phyloP scores from a whole-genome alignment of 2,888 invertebrate species.

The Apotomis capreana region DNA sequence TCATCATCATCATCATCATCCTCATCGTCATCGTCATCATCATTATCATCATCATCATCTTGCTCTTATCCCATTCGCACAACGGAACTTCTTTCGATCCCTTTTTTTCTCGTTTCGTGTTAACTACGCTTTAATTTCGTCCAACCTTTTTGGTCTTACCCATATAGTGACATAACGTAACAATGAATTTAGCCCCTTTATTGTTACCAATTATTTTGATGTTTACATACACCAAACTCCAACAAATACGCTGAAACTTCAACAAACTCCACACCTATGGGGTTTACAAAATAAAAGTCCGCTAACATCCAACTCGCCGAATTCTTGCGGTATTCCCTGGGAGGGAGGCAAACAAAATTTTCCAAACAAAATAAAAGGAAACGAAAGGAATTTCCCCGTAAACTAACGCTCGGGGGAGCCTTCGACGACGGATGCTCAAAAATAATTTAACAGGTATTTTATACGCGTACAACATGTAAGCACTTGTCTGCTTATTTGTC shows the following conservation, averaged over 20 bases:
- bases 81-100: too few species aligned
- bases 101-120: too few species aligned
- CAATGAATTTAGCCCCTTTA: too few species aligned
- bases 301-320: constrained; percentile 14
- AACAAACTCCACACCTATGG: neutral
- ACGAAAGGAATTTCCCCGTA: constrained; percentile 24
- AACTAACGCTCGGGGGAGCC: constrained; percentile 22
- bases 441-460: constrained; percentile 23
- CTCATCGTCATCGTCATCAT: too few species aligned
- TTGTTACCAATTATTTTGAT: neutral
- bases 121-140: too few species aligned
- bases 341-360: constrained; percentile 17
- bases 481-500: neutral
- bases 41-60: too few species aligned
- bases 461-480: constrained; percentile 3
- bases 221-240: neutral
- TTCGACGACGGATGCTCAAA: neutral
- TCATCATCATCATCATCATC: too few species aligned
- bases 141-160: too few species aligned
- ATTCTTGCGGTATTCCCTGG: constrained; percentile 26
- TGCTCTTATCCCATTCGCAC: too few species aligned
- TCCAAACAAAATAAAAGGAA: constrained; percentile 27
- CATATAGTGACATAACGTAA: too few species aligned
- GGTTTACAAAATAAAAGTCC: constrained; percentile 15
- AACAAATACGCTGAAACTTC: neutral